phyloP scores from a whole-genome alignment of 2,797 vertebrate genomes.

The Sebastes miniatus region DNA sequence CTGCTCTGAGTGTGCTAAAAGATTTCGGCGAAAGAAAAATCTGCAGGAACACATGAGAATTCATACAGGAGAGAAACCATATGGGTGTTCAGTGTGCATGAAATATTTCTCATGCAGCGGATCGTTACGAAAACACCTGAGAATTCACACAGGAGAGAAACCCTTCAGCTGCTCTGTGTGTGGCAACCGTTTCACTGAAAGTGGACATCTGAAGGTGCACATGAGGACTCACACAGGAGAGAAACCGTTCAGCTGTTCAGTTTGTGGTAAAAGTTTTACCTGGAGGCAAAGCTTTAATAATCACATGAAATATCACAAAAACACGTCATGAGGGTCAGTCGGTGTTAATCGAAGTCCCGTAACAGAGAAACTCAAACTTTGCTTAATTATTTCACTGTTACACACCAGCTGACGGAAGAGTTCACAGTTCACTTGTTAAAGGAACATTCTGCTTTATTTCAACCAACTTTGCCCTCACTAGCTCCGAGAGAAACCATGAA shows the following conservation, averaged over 20 bases:
- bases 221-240: neutral
- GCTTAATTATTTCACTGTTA: no score
- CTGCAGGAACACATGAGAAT: neutral
- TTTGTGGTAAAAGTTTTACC: neutral
- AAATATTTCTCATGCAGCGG: no score
- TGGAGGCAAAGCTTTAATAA: neutral
- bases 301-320: neutral
- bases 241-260: neutral
- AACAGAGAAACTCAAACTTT: no score
- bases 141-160: slow-evolving; percentile 6
- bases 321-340: neutral
- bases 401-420: no score
- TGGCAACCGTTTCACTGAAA: neutral
- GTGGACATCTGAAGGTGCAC: neutral
- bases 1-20: neutral
- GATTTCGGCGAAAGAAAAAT: neutral
- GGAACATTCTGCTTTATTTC: no score
- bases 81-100: no score
- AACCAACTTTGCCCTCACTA: no score
- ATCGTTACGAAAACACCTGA: no score
- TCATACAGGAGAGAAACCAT: no score
- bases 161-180: neutral
- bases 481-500: no score
- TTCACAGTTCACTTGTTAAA: no score
- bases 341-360: no score